These are phyloP conservation scores for Melopsittacus undulatus DNA, from an alignment of 2,797 vertebrate species.

Conservation along the genomic window DNA sequence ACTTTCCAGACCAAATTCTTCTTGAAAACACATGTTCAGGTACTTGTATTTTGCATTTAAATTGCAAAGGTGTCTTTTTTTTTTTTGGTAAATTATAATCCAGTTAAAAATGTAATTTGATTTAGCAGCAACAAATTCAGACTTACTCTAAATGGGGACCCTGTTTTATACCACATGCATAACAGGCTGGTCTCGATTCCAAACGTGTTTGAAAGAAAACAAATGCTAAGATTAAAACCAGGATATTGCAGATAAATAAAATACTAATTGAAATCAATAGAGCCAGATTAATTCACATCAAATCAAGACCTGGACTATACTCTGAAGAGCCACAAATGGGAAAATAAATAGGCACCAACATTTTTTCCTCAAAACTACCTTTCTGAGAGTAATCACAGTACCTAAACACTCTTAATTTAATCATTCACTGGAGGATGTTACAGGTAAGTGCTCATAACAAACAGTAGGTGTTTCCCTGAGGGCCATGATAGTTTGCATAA, in stretches of 20 bases:
- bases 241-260: not conserved
- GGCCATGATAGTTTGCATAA: slow-evolving; percentile 38
- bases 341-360: slow-evolving; percentile 10
- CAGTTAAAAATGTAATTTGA: not conserved
- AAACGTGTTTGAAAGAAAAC: not conserved
- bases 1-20: not conserved
- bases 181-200: not conserved
- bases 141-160: not conserved
- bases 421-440: slow-evolving; percentile 34
- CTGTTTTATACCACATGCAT: not conserved
- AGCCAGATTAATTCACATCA: not conserved
- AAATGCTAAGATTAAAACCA: not conserved
- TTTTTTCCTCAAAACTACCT: not conserved
- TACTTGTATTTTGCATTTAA: slow-evolving; percentile 1
- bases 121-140: not conserved
- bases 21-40: not conserved
- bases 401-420: slow-evolving; percentile 48
- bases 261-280: slow-evolving; percentile 15
- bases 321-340: not conserved
- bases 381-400: slow-evolving; percentile 29
- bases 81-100: not conserved
- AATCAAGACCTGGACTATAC: not conserved
- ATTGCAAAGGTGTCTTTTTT: not conserved
- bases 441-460: slow-evolving; percentile 53
- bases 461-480: slow-evolving; percentile 51